phyloP scores from a whole-genome alignment of 1,140 invertebrate species.

The Euwallacea similis region DNA sequence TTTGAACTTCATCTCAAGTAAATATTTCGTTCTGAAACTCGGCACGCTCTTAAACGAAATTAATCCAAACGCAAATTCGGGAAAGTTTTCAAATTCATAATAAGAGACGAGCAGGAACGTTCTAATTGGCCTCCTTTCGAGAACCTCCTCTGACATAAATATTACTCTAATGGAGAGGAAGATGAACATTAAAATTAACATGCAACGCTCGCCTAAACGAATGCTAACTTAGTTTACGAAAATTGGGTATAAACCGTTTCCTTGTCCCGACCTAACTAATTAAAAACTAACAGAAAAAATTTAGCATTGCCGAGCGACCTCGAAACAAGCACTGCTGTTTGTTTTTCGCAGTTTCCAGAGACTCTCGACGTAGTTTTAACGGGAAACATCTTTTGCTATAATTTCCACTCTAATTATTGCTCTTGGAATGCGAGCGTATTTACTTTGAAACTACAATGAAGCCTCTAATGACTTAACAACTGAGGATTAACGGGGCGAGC shows the following conservation, averaged over 20 bases:
- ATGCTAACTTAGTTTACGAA: constrained; percentile 23
- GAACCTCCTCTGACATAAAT: constrained; percentile 23
- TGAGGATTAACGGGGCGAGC: background rate
- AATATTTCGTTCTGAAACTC: constrained; percentile 9
- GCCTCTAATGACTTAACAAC: constrained; percentile 5
- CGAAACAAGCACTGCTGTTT: background rate
- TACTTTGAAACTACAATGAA: background rate
- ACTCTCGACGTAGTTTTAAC: background rate
- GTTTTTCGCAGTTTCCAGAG: background rate
- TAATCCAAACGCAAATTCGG: constrained; percentile 19
- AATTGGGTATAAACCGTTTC: constrained; percentile 23
- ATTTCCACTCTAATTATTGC: constrained; percentile 7
- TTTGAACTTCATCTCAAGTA: constrained; percentile 4
- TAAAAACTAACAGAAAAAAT: constrained; percentile 28
- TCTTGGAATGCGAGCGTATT: background rate
- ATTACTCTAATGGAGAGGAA: constrained; percentile 31
- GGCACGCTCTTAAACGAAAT: constrained; percentile 24
- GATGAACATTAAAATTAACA: constrained; percentile 28
- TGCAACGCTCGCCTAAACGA: constrained; percentile 11
- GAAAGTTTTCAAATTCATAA: constrained; percentile 26
- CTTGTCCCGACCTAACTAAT: constrained; percentile 11
- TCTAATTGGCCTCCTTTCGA: constrained; percentile 19
- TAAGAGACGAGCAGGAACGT: constrained; percentile 17
- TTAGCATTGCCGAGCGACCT: background rate
- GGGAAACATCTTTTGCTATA: constrained; percentile 3